Percentiles rank a stretch among this genome's conserved stretches.
Evolutionary conservation across 2,113 vertebrate genomes (phyloP).

Genomic region (Megaceryle maxima): DNA sequence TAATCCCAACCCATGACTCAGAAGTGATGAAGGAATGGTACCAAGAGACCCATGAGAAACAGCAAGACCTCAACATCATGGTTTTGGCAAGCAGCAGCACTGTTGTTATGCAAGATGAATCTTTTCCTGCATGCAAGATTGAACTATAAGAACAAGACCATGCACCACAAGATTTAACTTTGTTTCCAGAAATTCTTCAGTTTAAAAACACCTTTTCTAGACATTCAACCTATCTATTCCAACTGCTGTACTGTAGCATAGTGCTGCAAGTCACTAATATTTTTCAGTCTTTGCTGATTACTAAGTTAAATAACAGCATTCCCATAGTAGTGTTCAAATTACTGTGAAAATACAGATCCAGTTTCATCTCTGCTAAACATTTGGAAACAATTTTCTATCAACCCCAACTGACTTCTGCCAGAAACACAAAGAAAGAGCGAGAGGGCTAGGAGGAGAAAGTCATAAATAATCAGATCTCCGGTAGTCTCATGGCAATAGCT

Average conservation of each 20-base stretch:
- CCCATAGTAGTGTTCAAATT: slow-evolving; percentile 73
- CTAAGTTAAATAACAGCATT: slow-evolving; percentile 76
- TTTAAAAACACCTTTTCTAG: slow-evolving; percentile 78
- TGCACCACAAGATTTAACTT: slow-evolving; percentile 65
- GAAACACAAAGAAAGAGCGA: slow-evolving; percentile 52
- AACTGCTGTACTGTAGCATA: slow-evolving; percentile 72
- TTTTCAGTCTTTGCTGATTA: slow-evolving; percentile 76
- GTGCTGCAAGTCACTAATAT: slow-evolving; percentile 77
- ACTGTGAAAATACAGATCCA: slow-evolving; percentile 72
- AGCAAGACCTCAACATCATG: slow-evolving; percentile 97
- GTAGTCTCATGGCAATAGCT: slow-evolving; percentile 64
- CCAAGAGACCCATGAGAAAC: slow-evolving; percentile 96
- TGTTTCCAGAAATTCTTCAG: slow-evolving; percentile 72
- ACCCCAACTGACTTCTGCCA: slow-evolving; percentile 77
- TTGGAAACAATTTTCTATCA: slow-evolving; percentile 79
- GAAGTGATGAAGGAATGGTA: slow-evolving; percentile 99
- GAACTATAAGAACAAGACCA: slow-evolving; percentile 84
- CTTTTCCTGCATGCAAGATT: slow-evolving; percentile 97
- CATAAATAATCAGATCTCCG: slow-evolving; percentile 52
- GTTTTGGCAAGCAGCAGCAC: slow-evolving; percentile 98
- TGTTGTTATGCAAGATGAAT: slow-evolving; percentile 99
- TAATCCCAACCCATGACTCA: slow-evolving; percentile 96
- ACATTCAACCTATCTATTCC: slow-evolving; percentile 69
- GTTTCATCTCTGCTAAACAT: slow-evolving; percentile 71
- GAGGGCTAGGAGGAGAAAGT: slow-evolving; percentile 60